Evolutionary conservation across 2,888 invertebrate genomes (phyloP), one percentile per base, ranked within the genome.

Genomic region (Nemoura dubitans): DNA sequence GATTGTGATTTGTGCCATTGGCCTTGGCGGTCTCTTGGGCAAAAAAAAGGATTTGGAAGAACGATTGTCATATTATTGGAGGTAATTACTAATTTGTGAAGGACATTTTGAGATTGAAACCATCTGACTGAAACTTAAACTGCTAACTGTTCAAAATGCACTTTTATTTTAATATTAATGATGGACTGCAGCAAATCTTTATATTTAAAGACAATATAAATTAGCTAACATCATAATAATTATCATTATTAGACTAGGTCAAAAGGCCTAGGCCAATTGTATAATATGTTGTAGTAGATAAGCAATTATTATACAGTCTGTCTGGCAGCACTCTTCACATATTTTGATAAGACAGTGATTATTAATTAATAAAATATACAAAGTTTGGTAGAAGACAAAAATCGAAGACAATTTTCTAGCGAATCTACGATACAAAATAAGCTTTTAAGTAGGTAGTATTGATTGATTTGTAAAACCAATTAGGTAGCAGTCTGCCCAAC

Each of bases 191-290:
- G 59, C 59, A 59, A 59, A 59, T 59, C 14, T 59, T 59, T 59
- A 59, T 59, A 59, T 16, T 59, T 59, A 7, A n/a, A 36, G 3
- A 59, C 14, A 59, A 59, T 59, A 59, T 59, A 59, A 59, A 59
- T 59, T 59, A 59, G 59, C 59, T 59, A 59, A 59, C 59, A 7
- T 59, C 14, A 7, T 59, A 59, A 21, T 59, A 59, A 59, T 59
- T 59, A 59, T 59, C 59, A 59, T 59, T 59, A 59, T 59, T 59
- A 59, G 59, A 59, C 59, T 59, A 59, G 59, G 59, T 59, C 59
- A 59, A 59, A 59, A 59, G 59, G 59, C 59, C 59, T 59, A 59
- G 1, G 59, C 59, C 59, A 1, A 21, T 59, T 59, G 59, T 59
- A 14, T 59, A 21, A 6, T 59, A 16, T n/a, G n/a, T 59, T 59